Evolutionary conservation across 2,797 vertebrate genomes (phyloP).

Genomic region (Carcharodon carcharias): DNA sequence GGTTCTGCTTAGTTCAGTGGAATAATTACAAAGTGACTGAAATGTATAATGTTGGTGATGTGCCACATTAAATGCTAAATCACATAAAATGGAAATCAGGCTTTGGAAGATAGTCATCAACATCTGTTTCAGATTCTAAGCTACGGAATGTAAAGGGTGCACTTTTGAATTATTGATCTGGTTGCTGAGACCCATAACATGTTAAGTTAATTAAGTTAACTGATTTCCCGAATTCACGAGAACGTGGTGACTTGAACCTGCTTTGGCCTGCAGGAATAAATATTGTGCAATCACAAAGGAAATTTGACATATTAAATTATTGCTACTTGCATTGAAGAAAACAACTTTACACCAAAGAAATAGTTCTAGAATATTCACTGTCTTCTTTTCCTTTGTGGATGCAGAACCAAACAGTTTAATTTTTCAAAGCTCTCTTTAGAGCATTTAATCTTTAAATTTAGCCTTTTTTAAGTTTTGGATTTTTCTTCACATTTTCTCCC

Average conservation of each 20-base stretch:
- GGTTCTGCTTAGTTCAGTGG: background rate
- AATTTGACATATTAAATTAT: background rate
- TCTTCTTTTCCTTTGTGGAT: background rate
- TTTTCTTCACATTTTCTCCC: background rate
- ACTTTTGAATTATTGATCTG: slow-evolving; percentile 1
- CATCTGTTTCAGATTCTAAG: background rate
- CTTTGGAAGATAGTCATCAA: slow-evolving; percentile 3
- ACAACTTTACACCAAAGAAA: background rate
- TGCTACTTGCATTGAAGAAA: background rate
- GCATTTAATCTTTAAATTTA: background rate
- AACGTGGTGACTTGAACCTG: background rate
- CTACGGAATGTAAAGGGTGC: background rate
- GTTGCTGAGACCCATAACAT: background rate
- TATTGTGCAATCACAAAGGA: background rate
- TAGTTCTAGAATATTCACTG: background rate
- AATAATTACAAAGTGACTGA: background rate
- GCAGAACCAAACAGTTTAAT: background rate
- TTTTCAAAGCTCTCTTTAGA: background rate
- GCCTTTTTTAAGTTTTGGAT: background rate
- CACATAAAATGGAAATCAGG: background rate
- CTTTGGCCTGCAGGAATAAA: background rate
- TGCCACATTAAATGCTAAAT: background rate
- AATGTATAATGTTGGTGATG: background rate
- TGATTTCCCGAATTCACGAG: background rate
- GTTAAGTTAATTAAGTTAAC: background rate